phyloP scores from a whole-genome alignment of 2,113 vertebrate species.

The Machaerirhynchus nigripectus region DNA sequence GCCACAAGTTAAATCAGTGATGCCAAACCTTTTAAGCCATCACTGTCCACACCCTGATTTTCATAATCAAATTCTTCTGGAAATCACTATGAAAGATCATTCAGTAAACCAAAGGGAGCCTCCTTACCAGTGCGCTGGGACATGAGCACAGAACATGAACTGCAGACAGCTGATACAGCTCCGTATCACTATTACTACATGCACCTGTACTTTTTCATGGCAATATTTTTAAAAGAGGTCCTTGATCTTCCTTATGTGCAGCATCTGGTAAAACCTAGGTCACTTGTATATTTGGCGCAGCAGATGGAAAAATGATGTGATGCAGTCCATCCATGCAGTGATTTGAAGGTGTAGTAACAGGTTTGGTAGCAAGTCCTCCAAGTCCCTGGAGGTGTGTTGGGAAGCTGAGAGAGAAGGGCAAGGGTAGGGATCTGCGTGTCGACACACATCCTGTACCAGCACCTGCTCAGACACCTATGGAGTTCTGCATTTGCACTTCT shows the following conservation, averaged over 20 bases:
- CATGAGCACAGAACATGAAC: not conserved
- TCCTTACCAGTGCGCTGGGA: not conserved
- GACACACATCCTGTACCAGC: accelerated
- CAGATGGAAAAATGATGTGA: not conserved
- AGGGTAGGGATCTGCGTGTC: not conserved
- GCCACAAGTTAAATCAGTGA: not conserved
- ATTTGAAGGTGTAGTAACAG: too few species aligned
- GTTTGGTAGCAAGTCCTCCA: not conserved
- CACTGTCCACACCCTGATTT: not conserved
- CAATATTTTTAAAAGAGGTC: not conserved
- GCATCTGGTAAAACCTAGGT: not conserved
- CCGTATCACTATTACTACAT: not conserved
- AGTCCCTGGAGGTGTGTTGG: not conserved
- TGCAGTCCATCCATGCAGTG: too few species aligned
- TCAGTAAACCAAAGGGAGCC: not conserved
- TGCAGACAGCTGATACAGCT: not conserved
- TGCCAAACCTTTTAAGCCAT: not conserved
- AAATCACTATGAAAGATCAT: not conserved
- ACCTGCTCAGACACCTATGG: not conserved
- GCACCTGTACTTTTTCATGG: not conserved
- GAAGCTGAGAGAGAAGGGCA: not conserved
- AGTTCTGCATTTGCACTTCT: not conserved
- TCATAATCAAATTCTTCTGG: not conserved
- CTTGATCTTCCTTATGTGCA: not conserved
- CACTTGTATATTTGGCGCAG: not conserved